Percentiles rank a stretch among this genome's conserved stretches.
Conservation (phyloP, 2,888 invertebrate genomes). For the Scaptomyza parva region DNA sequence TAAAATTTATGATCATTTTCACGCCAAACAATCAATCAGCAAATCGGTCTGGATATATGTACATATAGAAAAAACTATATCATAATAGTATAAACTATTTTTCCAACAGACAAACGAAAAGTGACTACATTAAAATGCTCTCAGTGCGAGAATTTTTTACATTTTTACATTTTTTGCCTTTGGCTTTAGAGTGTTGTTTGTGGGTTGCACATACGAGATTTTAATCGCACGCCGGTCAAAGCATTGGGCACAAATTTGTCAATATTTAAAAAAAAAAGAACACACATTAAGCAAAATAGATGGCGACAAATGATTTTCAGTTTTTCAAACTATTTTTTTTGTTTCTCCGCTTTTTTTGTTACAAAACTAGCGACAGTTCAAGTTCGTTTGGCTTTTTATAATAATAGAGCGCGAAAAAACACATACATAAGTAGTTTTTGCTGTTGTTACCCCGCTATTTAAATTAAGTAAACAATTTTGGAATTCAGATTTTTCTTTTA, state of each 20-base stretch:
- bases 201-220: slow-evolving; percentile 40
- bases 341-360: slow-evolving; percentile 30
- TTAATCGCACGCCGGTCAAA: slow-evolving; percentile 40
- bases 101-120: slow-evolving; percentile 35
- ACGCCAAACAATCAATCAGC: slow-evolving; percentile 70
- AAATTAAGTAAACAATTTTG: slow-evolving; percentile 55
- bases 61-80: slow-evolving; percentile 27
- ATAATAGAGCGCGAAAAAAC: slow-evolving; percentile 19
- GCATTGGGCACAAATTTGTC: slow-evolving; percentile 69
- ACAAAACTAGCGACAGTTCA: slow-evolving; percentile 69
- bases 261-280: slow-evolving; percentile 51
- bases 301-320: slow-evolving; percentile 58
- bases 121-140: slow-evolving; percentile 61
- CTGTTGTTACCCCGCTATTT: slow-evolving; percentile 50
- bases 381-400: slow-evolving; percentile 56
- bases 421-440: slow-evolving; percentile 26
- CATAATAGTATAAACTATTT: slow-evolving; percentile 59
- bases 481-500: slow-evolving; percentile 6
- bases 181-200: slow-evolving; percentile 5
- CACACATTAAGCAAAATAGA: slow-evolving; percentile 45
- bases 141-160: slow-evolving; percentile 49
- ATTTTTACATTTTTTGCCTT: slow-evolving; percentile 45
- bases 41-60: slow-evolving; percentile 45
- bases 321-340: slow-evolving; percentile 16
- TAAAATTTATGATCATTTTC: slow-evolving; percentile 67